These are phyloP conservation scores for Thunnus thynnus DNA, from an alignment of 2,113 vertebrate genomes.

Conservation along the genomic window DNA sequence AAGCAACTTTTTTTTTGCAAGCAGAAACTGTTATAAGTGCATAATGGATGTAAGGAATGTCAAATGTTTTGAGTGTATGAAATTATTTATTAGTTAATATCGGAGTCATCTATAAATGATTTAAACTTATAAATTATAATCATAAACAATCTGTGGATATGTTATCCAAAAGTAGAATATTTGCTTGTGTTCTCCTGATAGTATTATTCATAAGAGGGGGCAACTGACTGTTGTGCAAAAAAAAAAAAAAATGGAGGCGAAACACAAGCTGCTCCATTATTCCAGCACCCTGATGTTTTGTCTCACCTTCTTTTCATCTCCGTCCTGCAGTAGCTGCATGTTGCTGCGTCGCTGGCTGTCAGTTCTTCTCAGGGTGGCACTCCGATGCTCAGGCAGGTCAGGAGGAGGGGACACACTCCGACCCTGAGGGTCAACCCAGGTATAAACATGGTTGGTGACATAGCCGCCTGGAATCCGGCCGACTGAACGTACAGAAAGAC, in stretches of 20 bases:
- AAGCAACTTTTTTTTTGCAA: background rate
- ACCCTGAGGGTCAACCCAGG: conserved; percentile 97
- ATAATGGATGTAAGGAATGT: background rate
- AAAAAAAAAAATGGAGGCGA: background rate
- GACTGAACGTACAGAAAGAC: conserved; percentile 91
- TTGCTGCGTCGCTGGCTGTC: conserved; percentile 91
- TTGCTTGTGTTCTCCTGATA: background rate
- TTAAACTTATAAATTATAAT: background rate
- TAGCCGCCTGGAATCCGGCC: conserved; percentile 96
- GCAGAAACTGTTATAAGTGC: background rate
- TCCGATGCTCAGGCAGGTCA: conserved; percentile 87
- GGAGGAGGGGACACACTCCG: conserved; percentile 91
- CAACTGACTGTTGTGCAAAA: background rate
- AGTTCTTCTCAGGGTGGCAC: conserved; percentile 83
- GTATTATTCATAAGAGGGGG: background rate
- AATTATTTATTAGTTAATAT: background rate
- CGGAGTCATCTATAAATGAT: background rate
- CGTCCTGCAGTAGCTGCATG: conserved; percentile 93
- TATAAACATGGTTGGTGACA: conserved; percentile 97
- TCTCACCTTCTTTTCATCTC: conserved; percentile 96
- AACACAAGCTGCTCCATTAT: background rate
- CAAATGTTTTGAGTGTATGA: background rate
- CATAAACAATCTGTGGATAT: background rate
- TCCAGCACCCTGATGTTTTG: background rate
- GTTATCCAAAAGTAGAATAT: background rate